Conservation (phyloP, 2,113 vertebrate genomes). For the Salvelinus sp. region DNA sequence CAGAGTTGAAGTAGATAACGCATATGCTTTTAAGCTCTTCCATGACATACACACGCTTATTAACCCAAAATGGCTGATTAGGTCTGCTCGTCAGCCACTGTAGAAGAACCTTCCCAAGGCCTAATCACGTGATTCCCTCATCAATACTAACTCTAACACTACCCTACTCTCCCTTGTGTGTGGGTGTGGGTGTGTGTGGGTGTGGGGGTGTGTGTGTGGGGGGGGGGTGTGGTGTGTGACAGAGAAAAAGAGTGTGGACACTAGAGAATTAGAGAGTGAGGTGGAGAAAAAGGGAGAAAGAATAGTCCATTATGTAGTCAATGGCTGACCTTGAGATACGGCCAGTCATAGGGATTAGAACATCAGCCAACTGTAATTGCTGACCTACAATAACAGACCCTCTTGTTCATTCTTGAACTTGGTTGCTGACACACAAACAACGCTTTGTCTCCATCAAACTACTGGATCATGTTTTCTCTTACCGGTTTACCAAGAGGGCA, state of each 20-base stretch:
- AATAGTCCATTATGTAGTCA: slow-evolving; percentile 5
- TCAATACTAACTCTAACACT: slow-evolving; percentile 3
- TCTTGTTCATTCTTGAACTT: slow-evolving; percentile 51
- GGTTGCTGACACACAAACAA: slow-evolving; percentile 44
- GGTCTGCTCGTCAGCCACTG: too few relatives aligned
- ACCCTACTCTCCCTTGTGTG: slow-evolving; percentile 14
- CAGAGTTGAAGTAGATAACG: too few relatives aligned
- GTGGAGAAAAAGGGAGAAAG: neutral
- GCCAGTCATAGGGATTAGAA: slow-evolving; percentile 60
- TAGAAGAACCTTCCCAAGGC: too few relatives aligned
- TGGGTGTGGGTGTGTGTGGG: too few relatives aligned
- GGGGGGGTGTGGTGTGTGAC: neutral
- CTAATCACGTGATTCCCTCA: too few relatives aligned
- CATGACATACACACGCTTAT: too few relatives aligned
- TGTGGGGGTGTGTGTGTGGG: neutral
- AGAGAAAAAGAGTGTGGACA: neutral
- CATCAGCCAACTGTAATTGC: slow-evolving; percentile 65
- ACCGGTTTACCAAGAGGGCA: slow-evolving; percentile 45
- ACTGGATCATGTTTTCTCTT: slow-evolving; percentile 36
- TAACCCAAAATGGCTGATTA: too few relatives aligned
- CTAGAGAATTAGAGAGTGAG: neutral
- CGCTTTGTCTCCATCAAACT: slow-evolving; percentile 59
- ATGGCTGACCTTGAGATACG: slow-evolving; percentile 53
- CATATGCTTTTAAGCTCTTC: too few relatives aligned
- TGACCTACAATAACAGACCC: slow-evolving; percentile 58